Conservation (phyloP, 2,113 vertebrate genomes). For the Alligator sinensis region DNA sequence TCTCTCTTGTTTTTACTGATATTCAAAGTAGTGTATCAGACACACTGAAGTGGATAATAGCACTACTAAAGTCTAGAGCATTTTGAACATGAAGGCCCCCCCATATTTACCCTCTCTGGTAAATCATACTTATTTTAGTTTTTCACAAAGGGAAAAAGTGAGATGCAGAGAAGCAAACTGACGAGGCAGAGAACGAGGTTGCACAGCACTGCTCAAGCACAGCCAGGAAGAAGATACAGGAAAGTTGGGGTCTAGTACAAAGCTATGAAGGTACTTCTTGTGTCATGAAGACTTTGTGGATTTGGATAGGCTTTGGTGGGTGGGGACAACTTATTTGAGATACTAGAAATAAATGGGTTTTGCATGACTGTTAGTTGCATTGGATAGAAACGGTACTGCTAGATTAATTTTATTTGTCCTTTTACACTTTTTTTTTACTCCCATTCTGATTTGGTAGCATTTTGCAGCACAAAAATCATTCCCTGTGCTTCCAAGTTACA, state of each 20-base stretch:
- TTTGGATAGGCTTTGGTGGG: neutral
- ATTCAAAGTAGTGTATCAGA: neutral
- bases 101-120: neutral
- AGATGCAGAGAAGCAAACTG: neutral
- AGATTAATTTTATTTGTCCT: neutral
- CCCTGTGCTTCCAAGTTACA: neutral
- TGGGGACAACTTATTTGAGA: neutral
- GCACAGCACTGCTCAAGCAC: neutral
- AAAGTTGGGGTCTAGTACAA: constrained; percentile 16
- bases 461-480: neutral
- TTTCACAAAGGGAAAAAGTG: constrained; percentile 15
- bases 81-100: neutral
- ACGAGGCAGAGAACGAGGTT: neutral
- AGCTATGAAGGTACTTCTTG: neutral
- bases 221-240: neutral
- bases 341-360: neutral
- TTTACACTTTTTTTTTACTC: neutral
- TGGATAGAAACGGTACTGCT: neutral
- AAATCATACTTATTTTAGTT: neutral
- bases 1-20: too few relatives aligned
- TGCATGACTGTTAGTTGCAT: neutral
- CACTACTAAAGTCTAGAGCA: neutral
- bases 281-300: neutral
- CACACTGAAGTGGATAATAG: neutral
- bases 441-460: neutral